Percentiles rank a stretch among this genome's conserved stretches.
These are phyloP conservation scores for Chondrilla cf. caribensis DNA, from an alignment of 37 sponge, comb jelly and placozoan genomes.

Conservation along the genomic window DNA sequence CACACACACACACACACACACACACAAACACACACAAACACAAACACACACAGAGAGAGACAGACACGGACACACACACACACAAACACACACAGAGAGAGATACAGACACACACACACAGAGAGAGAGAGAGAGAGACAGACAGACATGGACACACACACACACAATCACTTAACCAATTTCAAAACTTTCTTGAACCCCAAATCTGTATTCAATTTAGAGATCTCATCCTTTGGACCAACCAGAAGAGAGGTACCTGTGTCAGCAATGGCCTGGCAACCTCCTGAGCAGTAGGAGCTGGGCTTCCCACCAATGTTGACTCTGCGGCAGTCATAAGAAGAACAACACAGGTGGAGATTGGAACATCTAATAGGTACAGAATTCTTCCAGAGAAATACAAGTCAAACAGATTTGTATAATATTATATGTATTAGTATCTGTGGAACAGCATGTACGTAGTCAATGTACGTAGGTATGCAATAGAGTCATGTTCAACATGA, in stretches of 20 bases:
- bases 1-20: background rate
- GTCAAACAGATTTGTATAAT: too few relatives aligned
- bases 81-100: slow-evolving; percentile 4
- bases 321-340: too few relatives aligned
- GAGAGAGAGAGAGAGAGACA: slow-evolving; percentile 5
- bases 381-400: too few relatives aligned
- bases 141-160: background rate
- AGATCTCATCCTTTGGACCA: slow-evolving; percentile 75
- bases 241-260: slow-evolving; percentile 96
- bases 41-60: background rate
- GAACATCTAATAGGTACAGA: too few relatives aligned
- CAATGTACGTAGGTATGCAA: too few relatives aligned
- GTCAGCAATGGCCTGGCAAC: slow-evolving; percentile 93
- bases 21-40: background rate
- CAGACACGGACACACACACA: slow-evolving; percentile 20
- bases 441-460: too few relatives aligned
- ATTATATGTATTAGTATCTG: too few relatives aligned
- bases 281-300: slow-evolving; percentile 39
- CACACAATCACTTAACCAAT: background rate
- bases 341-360: too few relatives aligned
- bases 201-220: slow-evolving; percentile 32
- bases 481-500: too few relatives aligned
- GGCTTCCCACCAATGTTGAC: slow-evolving; percentile 16
- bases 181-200: slow-evolving; percentile 56
- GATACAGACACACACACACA: slow-evolving; percentile 11